These are phyloP conservation scores for Drosophila pallidifrons DNA, from an alignment of 1,140 invertebrate species.

Conservation along the genomic window DNA sequence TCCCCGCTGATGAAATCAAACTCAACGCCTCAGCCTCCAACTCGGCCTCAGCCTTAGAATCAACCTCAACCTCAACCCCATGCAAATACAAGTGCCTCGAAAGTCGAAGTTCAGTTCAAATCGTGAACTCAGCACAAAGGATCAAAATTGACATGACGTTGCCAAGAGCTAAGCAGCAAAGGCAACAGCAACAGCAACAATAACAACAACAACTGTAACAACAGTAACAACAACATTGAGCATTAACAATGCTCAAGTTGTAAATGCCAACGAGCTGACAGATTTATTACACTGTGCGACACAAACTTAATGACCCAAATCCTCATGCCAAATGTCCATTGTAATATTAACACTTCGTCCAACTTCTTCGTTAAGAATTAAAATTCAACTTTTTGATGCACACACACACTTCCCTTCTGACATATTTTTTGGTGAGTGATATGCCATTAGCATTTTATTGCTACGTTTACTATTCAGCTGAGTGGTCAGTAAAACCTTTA, in stretches of 20 bases:
- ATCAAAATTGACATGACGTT: slow-evolving; percentile 45
- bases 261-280: slow-evolving; percentile 40
- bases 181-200: slow-evolving; percentile 1
- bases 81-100: not conserved
- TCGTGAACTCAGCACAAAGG: slow-evolving; percentile 49
- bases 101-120: slow-evolving; percentile 31
- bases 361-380: not conserved
- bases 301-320: slow-evolving; percentile 43
- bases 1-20: slow-evolving; percentile 44
- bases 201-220: slow-evolving; percentile 15
- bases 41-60: too few relatives aligned
- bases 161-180: slow-evolving; percentile 26
- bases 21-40: not conserved
- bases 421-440: not conserved
- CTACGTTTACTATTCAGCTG: not conserved
- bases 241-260: slow-evolving; percentile 32
- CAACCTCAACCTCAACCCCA: not conserved
- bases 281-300: slow-evolving; percentile 64
- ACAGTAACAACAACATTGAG: not conserved
- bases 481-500: not conserved
- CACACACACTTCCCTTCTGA: not conserved
- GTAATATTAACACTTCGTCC: not conserved
- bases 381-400: not conserved
- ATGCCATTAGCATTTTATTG: not conserved
- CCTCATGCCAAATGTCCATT: not conserved